Conservation (phyloP, 1,140 invertebrate species). For the Samia ricini region DNA sequence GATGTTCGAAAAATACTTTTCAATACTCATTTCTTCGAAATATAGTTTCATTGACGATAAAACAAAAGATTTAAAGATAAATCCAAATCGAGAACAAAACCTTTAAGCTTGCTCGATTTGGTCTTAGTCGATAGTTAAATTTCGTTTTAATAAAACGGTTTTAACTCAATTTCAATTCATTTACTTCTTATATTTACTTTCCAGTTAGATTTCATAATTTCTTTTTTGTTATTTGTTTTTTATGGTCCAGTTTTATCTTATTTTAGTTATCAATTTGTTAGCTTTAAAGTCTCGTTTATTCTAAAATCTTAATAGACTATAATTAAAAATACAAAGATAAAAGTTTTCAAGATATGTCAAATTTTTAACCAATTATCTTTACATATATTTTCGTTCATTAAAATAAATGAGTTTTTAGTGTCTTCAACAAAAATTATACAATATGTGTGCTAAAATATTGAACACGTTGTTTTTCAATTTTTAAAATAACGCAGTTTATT, state of each 20-base stretch:
- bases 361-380: no score
- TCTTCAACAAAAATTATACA: neutral
- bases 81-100: neutral
- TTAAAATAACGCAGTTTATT: neutral
- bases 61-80: neutral
- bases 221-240: neutral
- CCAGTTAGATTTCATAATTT: neutral
- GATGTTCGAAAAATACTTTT: slow-evolving; percentile 15
- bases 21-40: neutral
- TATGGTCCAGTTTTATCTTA: neutral
- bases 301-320: no score
- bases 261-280: no score
- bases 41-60: neutral
- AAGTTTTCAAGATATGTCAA: no score
- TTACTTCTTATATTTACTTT: neutral
- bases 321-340: no score
- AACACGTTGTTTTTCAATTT: neutral
- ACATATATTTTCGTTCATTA: no score
- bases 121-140: neutral
- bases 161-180: neutral
- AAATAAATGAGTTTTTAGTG: no score
- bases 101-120: neutral
- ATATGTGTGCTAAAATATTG: neutral
- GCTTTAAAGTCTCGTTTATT: no score
- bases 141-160: neutral